Conservation (phyloP, 1,140 invertebrate species). For the Ips typographus region DNA sequence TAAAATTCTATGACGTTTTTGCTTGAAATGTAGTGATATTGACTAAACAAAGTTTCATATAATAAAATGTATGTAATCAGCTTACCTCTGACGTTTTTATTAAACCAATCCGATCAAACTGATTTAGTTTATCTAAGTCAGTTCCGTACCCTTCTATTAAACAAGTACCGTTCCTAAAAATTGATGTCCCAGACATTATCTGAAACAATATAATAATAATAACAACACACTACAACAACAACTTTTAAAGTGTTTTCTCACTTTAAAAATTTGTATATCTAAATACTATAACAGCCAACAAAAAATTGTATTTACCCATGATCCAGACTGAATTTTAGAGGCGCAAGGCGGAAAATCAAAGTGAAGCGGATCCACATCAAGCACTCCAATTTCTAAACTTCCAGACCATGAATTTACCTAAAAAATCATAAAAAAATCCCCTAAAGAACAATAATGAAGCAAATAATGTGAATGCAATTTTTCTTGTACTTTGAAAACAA, state of each 20-base stretch:
- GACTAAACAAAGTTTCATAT: too few relatives aligned
- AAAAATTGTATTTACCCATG: slow-evolving; percentile 67
- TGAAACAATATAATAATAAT: slow-evolving; percentile 42
- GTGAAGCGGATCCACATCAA: slow-evolving; percentile 77
- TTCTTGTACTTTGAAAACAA: too few relatives aligned
- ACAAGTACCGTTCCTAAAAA: slow-evolving; percentile 79
- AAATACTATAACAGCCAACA: background rate
- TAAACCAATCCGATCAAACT: slow-evolving; percentile 83
- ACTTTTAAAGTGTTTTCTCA: background rate
- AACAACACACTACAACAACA: too few relatives aligned
- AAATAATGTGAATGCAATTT: too few relatives aligned
- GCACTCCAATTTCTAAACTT: slow-evolving; percentile 90
- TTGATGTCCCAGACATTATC: slow-evolving; percentile 82
- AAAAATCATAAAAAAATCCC: slow-evolving; percentile 19
- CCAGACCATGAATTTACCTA: slow-evolving; percentile 84
- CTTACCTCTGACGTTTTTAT: slow-evolving; percentile 74
- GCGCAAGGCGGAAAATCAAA: slow-evolving; percentile 82
- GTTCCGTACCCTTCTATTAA: slow-evolving; percentile 82
- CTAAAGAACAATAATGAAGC: too few relatives aligned
- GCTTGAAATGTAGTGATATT: too few relatives aligned
- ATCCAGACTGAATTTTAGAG: slow-evolving; percentile 78
- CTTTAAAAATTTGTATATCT: background rate
- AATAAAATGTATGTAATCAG: too few relatives aligned
- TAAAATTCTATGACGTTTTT: too few relatives aligned
- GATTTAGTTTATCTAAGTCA: slow-evolving; percentile 78